A percentile compares a stretch with the other conserved stretches of the same genome.
These are phyloP conservation scores for Lasioglossum albipes DNA, from an alignment of 1,140 invertebrate genomes.

Conservation along the genomic window DNA sequence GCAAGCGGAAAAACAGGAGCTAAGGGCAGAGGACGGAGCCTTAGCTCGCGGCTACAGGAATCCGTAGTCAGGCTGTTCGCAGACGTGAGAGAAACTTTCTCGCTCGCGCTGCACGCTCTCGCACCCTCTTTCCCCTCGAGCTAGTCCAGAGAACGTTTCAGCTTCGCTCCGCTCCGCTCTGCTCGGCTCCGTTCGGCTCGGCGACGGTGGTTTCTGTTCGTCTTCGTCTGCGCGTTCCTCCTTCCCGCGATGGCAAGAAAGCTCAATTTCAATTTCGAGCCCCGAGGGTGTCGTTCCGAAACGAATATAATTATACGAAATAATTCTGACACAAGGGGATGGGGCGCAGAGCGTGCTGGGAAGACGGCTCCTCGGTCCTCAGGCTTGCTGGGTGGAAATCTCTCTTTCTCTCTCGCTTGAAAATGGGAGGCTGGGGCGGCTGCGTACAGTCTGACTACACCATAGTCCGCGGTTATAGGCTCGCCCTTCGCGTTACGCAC, in stretches of 20 bases:
- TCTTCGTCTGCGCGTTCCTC: constrained; percentile 25
- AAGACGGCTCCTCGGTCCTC: constrained; percentile 23
- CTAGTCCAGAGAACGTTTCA: background rate
- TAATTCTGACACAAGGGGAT: constrained; percentile 76
- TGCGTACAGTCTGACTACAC: constrained; percentile 52
- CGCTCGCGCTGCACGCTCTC: constrained; percentile 1
- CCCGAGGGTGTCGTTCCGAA: constrained; percentile 79
- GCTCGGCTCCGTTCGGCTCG: too few relatives aligned
- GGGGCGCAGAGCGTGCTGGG: constrained; percentile 32
- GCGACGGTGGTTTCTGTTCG: background rate
- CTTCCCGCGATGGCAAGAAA: constrained; percentile 64
- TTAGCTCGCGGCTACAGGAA: constrained; percentile 72
- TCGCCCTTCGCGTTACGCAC: constrained; percentile 66
- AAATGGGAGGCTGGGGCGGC: constrained; percentile 40
- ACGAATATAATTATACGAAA: constrained; percentile 81
- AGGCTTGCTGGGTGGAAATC: constrained; percentile 48
- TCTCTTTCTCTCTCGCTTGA: background rate
- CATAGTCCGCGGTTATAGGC: constrained; percentile 58
- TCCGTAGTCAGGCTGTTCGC: constrained; percentile 51
- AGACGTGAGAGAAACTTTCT: constrained; percentile 26
- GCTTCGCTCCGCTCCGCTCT: too few relatives aligned
- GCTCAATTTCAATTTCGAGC: constrained; percentile 81
- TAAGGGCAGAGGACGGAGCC: constrained; percentile 62
- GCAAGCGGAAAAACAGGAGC: constrained; percentile 64
- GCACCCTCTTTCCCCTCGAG: too few relatives aligned